Evolutionary conservation across 2,888 invertebrate genomes (phyloP).

Genomic region (Diarsia rubi): DNA sequence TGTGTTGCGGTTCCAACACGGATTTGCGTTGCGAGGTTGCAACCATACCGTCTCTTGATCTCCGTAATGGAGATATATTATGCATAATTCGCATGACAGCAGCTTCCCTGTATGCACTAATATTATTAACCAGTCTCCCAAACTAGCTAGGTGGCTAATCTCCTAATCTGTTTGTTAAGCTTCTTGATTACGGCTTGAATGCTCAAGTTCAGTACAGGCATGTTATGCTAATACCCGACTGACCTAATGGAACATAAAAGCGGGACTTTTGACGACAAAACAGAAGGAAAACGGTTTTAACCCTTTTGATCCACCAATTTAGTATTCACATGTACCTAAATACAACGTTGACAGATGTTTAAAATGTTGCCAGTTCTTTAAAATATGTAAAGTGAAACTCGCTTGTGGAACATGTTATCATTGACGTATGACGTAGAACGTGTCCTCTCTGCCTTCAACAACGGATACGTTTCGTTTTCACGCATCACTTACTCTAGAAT

Average conservation of each 20-base stretch:
- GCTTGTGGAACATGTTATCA: constrained; percentile 33
- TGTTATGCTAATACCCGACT: constrained; percentile 5
- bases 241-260: neutral
- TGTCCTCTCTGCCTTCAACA: constrained; percentile 21
- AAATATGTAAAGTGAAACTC: constrained; percentile 24
- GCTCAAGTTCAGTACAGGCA: constrained; percentile 7
- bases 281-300: neutral
- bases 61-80: constrained; percentile 18
- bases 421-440: constrained; percentile 32
- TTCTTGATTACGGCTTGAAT: constrained; percentile 1
- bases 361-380: constrained; percentile 15
- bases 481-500: constrained; percentile 36
- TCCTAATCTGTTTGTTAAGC: constrained; percentile 26
- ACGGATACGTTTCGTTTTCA: constrained; percentile 48
- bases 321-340: constrained; percentile 7
- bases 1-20: neutral
- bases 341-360: neutral
- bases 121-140: constrained; percentile 27
- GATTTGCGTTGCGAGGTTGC: neutral
- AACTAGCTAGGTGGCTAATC: constrained; percentile 13
- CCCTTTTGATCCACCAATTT: constrained; percentile 2
- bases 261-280: neutral
- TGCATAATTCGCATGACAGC: constrained; percentile 16
- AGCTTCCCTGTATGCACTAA: constrained; percentile 24
- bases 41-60: neutral